These are phyloP conservation scores for Hystrix brachyura DNA, from an alignment of 2,113 vertebrate species.

Conservation along the genomic window DNA sequence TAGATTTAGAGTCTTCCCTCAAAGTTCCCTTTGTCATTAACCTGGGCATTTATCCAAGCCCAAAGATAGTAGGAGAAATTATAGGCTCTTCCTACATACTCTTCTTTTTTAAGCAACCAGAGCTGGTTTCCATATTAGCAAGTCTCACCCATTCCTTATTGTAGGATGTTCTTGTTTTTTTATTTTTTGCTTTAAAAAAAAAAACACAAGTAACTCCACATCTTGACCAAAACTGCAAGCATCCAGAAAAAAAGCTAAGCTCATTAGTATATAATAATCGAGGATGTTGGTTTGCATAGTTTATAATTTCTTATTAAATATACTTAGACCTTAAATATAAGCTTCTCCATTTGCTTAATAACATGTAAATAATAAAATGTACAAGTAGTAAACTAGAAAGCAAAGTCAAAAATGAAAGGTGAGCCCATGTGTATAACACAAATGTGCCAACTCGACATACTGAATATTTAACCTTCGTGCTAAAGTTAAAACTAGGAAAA, in stretches of 20 bases:
- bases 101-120: conserved; percentile 88
- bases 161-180: neutral
- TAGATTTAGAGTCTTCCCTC: conserved; percentile 85
- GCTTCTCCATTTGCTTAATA: neutral
- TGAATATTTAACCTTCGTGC: neutral
- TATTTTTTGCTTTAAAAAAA: conserved; percentile 67
- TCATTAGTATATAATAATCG: conserved; percentile 58
- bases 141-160: conserved; percentile 82
- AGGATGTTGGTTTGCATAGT: conserved; percentile 63
- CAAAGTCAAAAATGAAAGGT: neutral
- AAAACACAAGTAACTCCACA: conserved; percentile 80
- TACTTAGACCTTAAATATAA: conserved; percentile 37
- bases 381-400: neutral
- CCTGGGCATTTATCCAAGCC: conserved; percentile 89
- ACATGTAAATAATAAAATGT: neutral
- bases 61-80: conserved; percentile 91
- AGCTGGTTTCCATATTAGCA: conserved; percentile 85
- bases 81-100: conserved; percentile 90
- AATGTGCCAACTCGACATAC: neutral
- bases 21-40: conserved; percentile 86
- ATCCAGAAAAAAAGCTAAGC: conserved; percentile 75
- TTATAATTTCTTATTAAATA: conserved; percentile 67
- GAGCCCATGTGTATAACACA: neutral
- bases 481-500: conserved; percentile 54
- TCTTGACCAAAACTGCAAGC: conserved; percentile 73